Conservation (phyloP, 1,140 invertebrate species). For the Macrobrachium nipponense region DNA sequence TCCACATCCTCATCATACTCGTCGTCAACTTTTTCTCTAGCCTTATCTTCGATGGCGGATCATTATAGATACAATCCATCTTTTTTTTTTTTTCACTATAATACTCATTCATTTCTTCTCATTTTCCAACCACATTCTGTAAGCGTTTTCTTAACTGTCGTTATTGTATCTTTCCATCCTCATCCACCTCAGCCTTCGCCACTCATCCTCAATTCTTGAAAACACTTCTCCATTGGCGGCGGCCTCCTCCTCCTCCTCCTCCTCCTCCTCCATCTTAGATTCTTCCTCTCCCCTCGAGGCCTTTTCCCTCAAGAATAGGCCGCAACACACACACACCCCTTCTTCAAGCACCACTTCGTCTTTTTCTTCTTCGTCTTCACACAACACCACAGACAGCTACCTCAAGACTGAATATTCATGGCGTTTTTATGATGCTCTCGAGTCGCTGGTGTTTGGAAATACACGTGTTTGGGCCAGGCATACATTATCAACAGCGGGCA, state of each 20-base stretch:
- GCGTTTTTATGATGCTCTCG: constrained; percentile 21
- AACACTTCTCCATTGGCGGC: too few relatives aligned
- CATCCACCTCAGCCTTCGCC: too few relatives aligned
- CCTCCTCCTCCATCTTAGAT: background rate
- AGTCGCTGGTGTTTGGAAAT: constrained; percentile 21
- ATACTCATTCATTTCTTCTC: too few relatives aligned
- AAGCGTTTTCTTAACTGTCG: too few relatives aligned
- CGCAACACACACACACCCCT: background rate
- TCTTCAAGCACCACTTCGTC: background rate
- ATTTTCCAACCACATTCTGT: too few relatives aligned
- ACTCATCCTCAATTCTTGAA: too few relatives aligned
- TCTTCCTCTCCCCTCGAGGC: background rate
- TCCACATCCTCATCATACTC: too few relatives aligned
- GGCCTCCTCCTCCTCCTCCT: background rate
- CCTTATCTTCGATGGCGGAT: too few relatives aligned
- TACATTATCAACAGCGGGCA: background rate
- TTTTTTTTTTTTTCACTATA: too few relatives aligned
- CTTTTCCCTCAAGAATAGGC: background rate
- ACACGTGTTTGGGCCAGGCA: constrained; percentile 10
- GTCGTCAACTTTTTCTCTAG: too few relatives aligned
- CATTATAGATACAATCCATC: too few relatives aligned
- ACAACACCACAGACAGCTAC: constrained; percentile 2
- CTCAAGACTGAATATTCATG: constrained; percentile 19
- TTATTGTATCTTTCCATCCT: too few relatives aligned
- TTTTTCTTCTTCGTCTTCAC: background rate